Conservation (phyloP, 2,797 vertebrate species). For the Phylloscopus collybita region DNA sequence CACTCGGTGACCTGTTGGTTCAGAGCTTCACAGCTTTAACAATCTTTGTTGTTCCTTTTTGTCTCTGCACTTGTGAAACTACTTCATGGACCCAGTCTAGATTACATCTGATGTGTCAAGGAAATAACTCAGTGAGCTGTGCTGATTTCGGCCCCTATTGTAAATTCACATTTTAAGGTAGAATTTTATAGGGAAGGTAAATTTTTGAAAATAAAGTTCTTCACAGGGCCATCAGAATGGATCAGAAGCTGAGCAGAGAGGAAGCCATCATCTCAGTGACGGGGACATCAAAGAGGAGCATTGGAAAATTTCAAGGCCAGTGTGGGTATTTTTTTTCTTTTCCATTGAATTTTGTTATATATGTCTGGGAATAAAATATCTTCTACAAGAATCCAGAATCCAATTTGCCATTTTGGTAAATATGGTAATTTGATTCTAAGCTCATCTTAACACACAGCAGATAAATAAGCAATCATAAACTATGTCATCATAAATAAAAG, state of each 20-base stretch:
- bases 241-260: neutral
- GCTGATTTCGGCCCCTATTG: neutral
- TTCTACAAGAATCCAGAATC: neutral
- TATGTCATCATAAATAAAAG: constrained; percentile 36
- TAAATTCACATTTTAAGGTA: neutral
- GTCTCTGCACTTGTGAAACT: neutral
- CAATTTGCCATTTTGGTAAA: neutral
- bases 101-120: neutral
- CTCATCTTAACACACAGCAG: neutral
- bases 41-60: neutral
- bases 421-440: neutral
- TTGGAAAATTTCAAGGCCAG: neutral
- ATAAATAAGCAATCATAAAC: constrained; percentile 20
- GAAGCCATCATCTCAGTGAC: fast-evolving
- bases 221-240: neutral
- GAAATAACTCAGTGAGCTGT: neutral
- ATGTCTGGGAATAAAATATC: neutral
- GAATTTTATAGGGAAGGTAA: neutral
- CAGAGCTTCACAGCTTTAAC: neutral
- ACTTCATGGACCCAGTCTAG: neutral
- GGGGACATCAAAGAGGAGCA: neutral
- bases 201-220: neutral
- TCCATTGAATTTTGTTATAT: neutral
- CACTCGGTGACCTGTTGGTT: neutral
- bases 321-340: fast-evolving